phyloP scores from a whole-genome alignment of 2,888 invertebrate genomes.

The Synergus itoensis region DNA sequence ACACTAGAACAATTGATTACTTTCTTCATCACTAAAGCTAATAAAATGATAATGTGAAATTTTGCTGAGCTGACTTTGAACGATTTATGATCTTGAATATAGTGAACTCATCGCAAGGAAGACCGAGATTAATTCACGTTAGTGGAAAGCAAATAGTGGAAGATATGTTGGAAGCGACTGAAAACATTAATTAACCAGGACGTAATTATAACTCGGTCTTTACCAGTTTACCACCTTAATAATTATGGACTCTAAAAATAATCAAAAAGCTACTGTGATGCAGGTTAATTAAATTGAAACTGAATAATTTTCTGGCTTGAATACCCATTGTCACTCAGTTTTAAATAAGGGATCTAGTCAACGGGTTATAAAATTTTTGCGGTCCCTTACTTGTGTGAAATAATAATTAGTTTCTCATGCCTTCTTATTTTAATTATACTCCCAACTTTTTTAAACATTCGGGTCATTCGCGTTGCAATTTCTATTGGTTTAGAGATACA shows the following conservation, averaged over 20 bases:
- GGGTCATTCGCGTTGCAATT: too few species aligned
- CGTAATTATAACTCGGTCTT: neutral
- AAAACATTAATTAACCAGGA: neutral
- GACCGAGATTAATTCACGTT: neutral
- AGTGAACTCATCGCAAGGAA: neutral
- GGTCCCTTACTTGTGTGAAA: too few species aligned
- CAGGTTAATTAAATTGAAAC: neutral
- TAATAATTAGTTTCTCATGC: too few species aligned
- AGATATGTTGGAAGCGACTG: neutral
- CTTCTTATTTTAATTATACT: too few species aligned
- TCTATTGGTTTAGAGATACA: neutral
- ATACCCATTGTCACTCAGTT: too few species aligned
- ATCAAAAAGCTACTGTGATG: neutral
- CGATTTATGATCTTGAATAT: neutral
- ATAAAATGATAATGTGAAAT: neutral
- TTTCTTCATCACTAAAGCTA: neutral
- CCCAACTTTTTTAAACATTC: too few species aligned
- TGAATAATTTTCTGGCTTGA: too few species aligned
- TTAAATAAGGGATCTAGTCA: too few species aligned
- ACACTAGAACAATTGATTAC: neutral
- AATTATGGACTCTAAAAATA: neutral
- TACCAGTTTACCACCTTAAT: neutral
- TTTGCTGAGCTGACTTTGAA: neutral
- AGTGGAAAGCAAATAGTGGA: neutral
- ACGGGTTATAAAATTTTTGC: too few species aligned